Evolutionary conservation across 2,113 vertebrate species (phyloP).

Genomic region (Brachyhypopomus occidentalis): DNA sequence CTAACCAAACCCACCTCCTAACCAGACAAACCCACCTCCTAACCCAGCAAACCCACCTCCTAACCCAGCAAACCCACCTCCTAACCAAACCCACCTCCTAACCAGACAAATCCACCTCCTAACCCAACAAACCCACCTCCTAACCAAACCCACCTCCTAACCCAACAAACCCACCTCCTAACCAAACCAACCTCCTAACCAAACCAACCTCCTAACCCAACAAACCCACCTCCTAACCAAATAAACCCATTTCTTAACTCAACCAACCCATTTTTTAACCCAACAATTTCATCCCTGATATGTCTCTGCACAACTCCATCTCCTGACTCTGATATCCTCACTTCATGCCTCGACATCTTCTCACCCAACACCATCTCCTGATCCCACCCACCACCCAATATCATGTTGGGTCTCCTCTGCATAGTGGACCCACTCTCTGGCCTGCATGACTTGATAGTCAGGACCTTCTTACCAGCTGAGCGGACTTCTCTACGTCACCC

Average conservation of each 20-base stretch:
- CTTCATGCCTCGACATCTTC: not conserved
- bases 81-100: not conserved
- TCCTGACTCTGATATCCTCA: not conserved
- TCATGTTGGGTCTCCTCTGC: not conserved
- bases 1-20: not conserved
- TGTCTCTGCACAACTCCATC: not conserved
- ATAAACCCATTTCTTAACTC: not conserved
- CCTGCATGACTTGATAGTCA: not conserved
- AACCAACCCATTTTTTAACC: too few species aligned
- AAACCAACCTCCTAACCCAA: not conserved
- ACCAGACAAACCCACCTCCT: not conserved
- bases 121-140: too few species aligned
- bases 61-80: too few species aligned
- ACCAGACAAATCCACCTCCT: too few species aligned
- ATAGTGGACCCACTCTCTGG: not conserved
- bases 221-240: not conserved
- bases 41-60: not conserved
- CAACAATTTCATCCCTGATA: not conserved
- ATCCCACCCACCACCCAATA: not conserved
- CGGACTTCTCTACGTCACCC: slow-evolving; percentile 92
- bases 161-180: not conserved
- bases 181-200: not conserved
- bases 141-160: not conserved
- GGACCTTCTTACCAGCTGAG: slow-evolving; percentile 85
- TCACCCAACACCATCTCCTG: not conserved